phyloP scores from a whole-genome alignment of 2,797 vertebrate genomes.

The Bradypodion pumilum region DNA sequence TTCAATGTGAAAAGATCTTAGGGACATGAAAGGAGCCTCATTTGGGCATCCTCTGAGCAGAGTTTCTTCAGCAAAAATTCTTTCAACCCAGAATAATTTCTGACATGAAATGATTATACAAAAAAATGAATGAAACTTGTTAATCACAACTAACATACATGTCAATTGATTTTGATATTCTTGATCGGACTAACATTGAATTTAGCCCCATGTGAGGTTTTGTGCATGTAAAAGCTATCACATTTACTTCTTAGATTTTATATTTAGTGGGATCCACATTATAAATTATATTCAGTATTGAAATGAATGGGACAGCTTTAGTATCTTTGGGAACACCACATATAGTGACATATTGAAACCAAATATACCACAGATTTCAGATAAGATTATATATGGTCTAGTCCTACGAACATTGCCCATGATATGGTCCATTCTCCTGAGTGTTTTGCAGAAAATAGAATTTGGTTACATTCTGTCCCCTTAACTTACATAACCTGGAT shows the following conservation, averaged over 20 bases:
- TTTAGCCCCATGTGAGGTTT: background rate
- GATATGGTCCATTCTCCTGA: no score
- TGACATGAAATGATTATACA: no score
- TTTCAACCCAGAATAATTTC: no score
- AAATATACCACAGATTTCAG: background rate
- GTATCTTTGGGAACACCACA: background rate
- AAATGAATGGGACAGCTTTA: background rate
- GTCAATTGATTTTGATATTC: background rate
- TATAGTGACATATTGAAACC: background rate
- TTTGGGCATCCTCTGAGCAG: no score
- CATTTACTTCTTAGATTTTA: background rate
- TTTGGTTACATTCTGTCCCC: no score
- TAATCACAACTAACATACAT: background rate
- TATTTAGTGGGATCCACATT: background rate
- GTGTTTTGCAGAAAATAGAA: no score
- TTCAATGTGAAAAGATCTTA: no score
- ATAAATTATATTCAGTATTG: background rate
- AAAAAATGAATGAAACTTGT: no score
- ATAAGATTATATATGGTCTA: background rate
- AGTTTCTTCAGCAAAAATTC: no score
- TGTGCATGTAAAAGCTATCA: background rate
- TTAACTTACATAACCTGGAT: no score
- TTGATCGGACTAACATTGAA: background rate
- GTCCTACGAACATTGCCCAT: background rate
- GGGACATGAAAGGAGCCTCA: no score